Evolutionary conservation across 1,140 invertebrate species (phyloP).

Genomic region (Aphis craccivora): DNA sequence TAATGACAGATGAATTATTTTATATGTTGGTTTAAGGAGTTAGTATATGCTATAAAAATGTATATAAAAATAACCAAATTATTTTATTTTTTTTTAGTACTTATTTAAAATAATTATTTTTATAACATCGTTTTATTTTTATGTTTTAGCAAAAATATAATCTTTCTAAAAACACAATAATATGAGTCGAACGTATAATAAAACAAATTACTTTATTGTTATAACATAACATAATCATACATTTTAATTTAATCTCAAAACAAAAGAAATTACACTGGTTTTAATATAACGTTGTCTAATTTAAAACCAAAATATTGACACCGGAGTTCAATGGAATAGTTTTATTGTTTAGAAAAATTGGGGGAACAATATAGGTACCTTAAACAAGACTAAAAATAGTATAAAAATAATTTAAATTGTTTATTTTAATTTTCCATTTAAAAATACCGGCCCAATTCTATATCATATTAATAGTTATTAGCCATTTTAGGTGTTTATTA

Average conservation of each 20-base stretch:
- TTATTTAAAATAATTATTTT: too few relatives aligned
- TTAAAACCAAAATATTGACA: background rate
- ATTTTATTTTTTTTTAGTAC: background rate
- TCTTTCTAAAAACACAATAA: background rate
- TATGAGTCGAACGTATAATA: background rate
- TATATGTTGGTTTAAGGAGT: background rate
- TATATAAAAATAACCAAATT: background rate
- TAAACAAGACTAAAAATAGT: background rate
- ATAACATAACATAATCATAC: background rate
- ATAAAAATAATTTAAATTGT: background rate
- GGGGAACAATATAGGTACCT: too few relatives aligned
- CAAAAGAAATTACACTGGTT: background rate
- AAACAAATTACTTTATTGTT: too few relatives aligned
- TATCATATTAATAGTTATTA: background rate
- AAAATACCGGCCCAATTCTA: background rate
- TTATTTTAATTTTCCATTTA: background rate
- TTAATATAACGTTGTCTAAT: background rate
- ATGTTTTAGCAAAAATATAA: background rate
- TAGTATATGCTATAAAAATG: background rate
- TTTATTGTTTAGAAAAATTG: background rate
- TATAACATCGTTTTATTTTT: too few relatives aligned
- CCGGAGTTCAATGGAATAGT: background rate
- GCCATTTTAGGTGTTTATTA: background rate
- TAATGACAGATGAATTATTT: background rate
- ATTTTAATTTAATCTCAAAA: background rate